Percentiles rank a stretch among this genome's conserved stretches.
Evolutionary conservation across 2,888 invertebrate genomes (phyloP).

Genomic region (Octodonta nipae): DNA sequence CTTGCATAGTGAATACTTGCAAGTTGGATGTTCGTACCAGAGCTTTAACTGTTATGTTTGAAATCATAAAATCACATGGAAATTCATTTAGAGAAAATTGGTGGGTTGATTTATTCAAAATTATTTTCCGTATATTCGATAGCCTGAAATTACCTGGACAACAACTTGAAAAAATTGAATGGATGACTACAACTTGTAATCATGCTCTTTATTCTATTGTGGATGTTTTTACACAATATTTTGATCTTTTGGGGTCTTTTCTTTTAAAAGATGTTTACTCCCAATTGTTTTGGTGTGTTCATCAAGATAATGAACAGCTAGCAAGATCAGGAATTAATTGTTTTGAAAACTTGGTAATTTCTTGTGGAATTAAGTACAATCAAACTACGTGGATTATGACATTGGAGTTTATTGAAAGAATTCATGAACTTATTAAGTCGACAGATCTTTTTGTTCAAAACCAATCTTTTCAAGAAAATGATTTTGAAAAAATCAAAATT

Average conservation of each 20-base stretch:
- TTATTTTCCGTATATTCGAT: conserved; percentile 94
- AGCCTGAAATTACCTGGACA: conserved; percentile 97
- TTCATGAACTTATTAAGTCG: conserved; percentile 79
- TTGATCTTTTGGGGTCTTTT: conserved; percentile 79
- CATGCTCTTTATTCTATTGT: conserved; percentile 97
- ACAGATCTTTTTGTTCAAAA: conserved; percentile 71
- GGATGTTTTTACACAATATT: conserved; percentile 97
- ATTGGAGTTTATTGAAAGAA: conserved; percentile 78
- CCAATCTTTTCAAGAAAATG: conserved; percentile 39
- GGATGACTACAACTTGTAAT: conserved; percentile 99
- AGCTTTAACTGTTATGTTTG: conserved; percentile 89
- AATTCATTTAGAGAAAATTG: conserved; percentile 86
- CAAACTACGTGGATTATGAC: conserved; percentile 88
- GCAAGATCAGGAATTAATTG: conserved; percentile 66
- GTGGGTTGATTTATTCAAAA: conserved; percentile 94
- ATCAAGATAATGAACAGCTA: conserved; percentile 62
- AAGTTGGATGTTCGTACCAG: conserved; percentile 93
- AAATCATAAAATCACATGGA: conserved; percentile 96
- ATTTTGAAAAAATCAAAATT: conserved; percentile 39
- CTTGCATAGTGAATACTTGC: conserved; percentile 89
- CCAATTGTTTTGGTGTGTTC: conserved; percentile 82
- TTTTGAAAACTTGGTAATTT: conserved; percentile 93
- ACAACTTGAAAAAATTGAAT: conserved; percentile 92
- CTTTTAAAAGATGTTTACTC: conserved; percentile 85
- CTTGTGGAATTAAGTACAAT: conserved; percentile 82